Conservation (phyloP, 2,797 vertebrate species). For the Micrastur ruficollis region DNA sequence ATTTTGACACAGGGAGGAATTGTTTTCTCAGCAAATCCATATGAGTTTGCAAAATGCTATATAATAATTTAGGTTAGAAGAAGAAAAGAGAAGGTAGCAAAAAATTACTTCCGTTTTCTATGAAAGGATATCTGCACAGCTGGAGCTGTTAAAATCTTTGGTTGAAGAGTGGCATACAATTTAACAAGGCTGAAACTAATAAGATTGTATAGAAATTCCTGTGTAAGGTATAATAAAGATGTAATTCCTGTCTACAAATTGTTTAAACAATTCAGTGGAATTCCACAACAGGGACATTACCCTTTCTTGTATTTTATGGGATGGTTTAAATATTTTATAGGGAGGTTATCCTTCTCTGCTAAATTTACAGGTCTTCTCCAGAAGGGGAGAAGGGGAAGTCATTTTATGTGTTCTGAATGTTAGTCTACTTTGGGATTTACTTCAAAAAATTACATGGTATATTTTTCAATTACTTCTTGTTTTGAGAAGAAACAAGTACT, state of each 20-base stretch:
- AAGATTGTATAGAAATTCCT: background rate
- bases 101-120: constrained; percentile 6
- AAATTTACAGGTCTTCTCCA: background rate
- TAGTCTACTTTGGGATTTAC: background rate
- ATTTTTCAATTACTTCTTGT: constrained; percentile 5
- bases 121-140: constrained; percentile 2
- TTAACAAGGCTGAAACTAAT: constrained; percentile 10
- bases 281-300: background rate
- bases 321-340: constrained; percentile 4
- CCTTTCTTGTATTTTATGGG: background rate
- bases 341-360: background rate
- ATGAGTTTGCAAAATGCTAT: constrained; percentile 40
- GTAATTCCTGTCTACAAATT: background rate
- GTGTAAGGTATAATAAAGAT: background rate
- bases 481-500: constrained; percentile 21
- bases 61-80: constrained; percentile 41
- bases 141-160: constrained; percentile 12
- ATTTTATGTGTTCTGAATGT: background rate
- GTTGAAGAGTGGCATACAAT: background rate
- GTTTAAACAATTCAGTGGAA: background rate
- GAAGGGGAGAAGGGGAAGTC: background rate
- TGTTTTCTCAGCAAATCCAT: constrained; percentile 45
- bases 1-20: constrained; percentile 15
- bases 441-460: background rate
- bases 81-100: constrained; percentile 15